A percentile compares a stretch with the other conserved stretches of the same genome.
Conservation (phyloP, 2,888 invertebrate species). For the Tachina lurida region DNA sequence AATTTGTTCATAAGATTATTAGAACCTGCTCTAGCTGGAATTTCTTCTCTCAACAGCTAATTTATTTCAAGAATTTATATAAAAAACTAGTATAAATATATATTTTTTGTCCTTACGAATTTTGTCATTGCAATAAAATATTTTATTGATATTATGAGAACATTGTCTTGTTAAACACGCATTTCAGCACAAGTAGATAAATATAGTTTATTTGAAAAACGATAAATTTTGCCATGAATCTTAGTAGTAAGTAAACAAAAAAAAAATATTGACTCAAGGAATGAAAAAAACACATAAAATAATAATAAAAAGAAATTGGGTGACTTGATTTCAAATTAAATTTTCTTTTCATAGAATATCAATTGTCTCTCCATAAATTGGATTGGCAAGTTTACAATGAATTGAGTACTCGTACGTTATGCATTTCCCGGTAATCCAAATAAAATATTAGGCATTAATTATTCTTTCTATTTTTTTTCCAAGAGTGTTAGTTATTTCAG, state of each 20-base stretch:
- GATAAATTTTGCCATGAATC: background rate
- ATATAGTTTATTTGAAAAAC: constrained; percentile 1
- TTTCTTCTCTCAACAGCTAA: background rate
- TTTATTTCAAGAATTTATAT: background rate
- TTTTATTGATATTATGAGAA: background rate
- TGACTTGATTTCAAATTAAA: background rate
- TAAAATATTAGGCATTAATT: background rate
- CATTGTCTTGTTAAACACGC: background rate
- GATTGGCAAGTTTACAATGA: background rate
- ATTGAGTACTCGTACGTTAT: background rate
- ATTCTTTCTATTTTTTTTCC: background rate
- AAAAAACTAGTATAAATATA: background rate
- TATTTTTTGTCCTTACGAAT: background rate
- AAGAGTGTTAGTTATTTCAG: background rate
- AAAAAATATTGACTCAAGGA: background rate
- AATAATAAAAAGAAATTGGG: background rate
- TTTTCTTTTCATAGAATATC: background rate
- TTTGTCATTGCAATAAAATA: background rate
- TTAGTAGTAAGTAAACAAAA: background rate
- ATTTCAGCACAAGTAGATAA: background rate
- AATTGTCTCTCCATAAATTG: background rate
- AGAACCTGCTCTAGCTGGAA: no score
- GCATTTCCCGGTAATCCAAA: background rate
- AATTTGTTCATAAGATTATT: no score
- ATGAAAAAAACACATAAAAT: background rate